phyloP scores from a whole-genome alignment of 2,113 vertebrate species.

The Chlamydotis undulata region DNA sequence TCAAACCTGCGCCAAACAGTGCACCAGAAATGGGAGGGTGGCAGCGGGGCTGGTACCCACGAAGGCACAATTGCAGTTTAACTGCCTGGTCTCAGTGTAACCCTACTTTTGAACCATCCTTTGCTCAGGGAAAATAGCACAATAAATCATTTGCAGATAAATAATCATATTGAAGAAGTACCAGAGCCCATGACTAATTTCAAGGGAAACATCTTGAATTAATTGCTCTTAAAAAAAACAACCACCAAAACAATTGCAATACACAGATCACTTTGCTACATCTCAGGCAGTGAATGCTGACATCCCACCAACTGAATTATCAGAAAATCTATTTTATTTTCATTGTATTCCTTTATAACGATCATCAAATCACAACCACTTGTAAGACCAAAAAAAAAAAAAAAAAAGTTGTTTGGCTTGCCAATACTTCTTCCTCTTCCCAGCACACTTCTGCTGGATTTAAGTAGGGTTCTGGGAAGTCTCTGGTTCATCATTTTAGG shows the following conservation, averaged over 20 bases:
- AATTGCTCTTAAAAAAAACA: background rate
- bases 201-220: background rate
- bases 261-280: background rate
- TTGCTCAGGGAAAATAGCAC: background rate
- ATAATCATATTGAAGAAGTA: background rate
- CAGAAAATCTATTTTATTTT: background rate
- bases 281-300: background rate
- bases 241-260: no score
- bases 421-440: background rate
- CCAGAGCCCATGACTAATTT: background rate
- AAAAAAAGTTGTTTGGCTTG: background rate
- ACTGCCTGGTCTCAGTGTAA: background rate
- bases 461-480: background rate
- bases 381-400: background rate
- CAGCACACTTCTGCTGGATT: background rate
- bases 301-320: background rate
- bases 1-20: background rate
- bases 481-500: background rate
- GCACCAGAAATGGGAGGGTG: accelerated
- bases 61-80: background rate
- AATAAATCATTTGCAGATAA: background rate
- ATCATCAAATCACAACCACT: background rate
- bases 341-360: background rate
- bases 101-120: background rate
- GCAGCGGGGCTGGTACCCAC: background rate